Conservation (phyloP, 1,140 invertebrate species). For the Ericerus pela region DNA sequence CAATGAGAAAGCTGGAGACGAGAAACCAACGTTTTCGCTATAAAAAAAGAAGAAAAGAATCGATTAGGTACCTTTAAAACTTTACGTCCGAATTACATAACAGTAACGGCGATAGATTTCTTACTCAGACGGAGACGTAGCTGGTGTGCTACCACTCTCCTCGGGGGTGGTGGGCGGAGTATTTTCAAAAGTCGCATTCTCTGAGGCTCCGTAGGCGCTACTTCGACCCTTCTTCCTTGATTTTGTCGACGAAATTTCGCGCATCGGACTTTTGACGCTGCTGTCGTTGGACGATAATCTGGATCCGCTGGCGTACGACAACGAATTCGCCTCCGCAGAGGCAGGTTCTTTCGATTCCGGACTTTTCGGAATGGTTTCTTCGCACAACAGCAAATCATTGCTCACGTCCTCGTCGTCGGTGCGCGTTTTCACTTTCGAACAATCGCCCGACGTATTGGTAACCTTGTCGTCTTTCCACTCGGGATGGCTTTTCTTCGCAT, state of each 20-base stretch:
- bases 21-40: neutral
- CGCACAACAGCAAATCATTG: slow-evolving; percentile 45
- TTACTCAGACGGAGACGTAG: slow-evolving; percentile 2
- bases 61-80: neutral
- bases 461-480: neutral
- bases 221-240: no score
- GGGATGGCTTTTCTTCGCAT: neutral
- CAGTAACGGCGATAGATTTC: neutral
- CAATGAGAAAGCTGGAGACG: neutral
- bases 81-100: neutral
- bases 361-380: slow-evolving; percentile 74
- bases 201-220: no score
- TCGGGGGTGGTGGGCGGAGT: neutral
- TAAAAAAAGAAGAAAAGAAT: neutral
- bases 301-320: neutral
- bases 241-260: no score
- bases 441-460: neutral
- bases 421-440: neutral
- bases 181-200: neutral
- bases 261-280: no score
- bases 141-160: neutral
- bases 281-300: no score
- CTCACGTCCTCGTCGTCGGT: slow-evolving; percentile 21
- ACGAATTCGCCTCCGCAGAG: slow-evolving; percentile 12
- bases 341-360: slow-evolving; percentile 41